These are phyloP conservation scores for Embiotoca jacksoni DNA, from an alignment of 2,113 vertebrate genomes.

Conservation along the genomic window DNA sequence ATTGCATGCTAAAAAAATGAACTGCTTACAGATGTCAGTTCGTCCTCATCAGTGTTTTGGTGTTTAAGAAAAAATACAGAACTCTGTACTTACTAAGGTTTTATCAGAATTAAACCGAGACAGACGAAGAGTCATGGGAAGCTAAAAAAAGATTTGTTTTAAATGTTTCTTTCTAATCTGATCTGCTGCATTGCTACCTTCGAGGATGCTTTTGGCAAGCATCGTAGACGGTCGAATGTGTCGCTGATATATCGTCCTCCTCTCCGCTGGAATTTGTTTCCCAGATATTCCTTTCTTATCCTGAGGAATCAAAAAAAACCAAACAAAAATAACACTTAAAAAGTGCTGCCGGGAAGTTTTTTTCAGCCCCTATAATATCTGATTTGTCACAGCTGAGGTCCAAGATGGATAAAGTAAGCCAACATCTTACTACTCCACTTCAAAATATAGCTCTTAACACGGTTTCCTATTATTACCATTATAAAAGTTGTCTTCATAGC, in stretches of 20 bases:
- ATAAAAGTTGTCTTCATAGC: background rate
- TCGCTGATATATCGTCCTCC: slow-evolving; percentile 93
- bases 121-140: slow-evolving; percentile 23
- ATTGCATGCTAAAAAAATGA: no score
- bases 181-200: slow-evolving; percentile 85
- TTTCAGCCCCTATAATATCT: slow-evolving; percentile 3
- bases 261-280: slow-evolving; percentile 90
- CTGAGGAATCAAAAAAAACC: slow-evolving; percentile 72
- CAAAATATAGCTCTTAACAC: background rate
- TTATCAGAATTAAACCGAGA: slow-evolving; percentile 11
- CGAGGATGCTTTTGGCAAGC: slow-evolving; percentile 97
- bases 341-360: slow-evolving; percentile 10
- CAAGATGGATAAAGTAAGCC: background rate
- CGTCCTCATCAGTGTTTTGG: background rate
- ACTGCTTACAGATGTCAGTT: no score
- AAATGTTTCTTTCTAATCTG: background rate
- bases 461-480: background rate
- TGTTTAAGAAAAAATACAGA: slow-evolving; percentile 59
- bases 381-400: slow-evolving; percentile 20
- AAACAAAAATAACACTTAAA: background rate
- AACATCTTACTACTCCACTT: background rate
- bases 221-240: slow-evolving; percentile 94
- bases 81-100: background rate
- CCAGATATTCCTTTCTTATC: slow-evolving; percentile 95
- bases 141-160: background rate